Conservation (phyloP, 2,888 invertebrate genomes). For the Lysandra coridon region DNA sequence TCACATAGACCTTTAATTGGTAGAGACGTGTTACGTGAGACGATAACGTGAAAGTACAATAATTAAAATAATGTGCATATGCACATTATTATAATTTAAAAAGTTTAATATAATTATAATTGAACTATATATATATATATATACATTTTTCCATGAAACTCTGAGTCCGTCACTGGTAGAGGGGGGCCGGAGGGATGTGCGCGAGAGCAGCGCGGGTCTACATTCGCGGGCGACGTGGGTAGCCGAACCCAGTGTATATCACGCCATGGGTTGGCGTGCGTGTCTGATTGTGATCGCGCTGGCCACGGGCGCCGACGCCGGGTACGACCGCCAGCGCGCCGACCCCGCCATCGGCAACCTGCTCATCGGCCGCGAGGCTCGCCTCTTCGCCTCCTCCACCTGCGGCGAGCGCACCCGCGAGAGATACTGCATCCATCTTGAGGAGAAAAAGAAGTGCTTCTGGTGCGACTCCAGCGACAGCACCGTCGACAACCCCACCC, state of each 20-base stretch:
- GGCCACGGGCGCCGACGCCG: conserved; percentile 64
- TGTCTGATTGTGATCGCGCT: conserved; percentile 67
- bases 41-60: too few relatives aligned
- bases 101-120: too few relatives aligned
- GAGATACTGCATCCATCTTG: conserved; percentile 97
- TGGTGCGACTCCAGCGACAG: conserved; percentile 93
- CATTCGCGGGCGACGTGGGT: conserved; percentile 30
- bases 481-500: conserved; percentile 82
- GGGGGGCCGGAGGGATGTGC: conserved; percentile 55
- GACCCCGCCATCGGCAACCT: conserved; percentile 99
- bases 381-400: conserved; percentile 95
- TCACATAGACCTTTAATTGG: too few relatives aligned
- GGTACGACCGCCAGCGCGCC: conserved; percentile 66
- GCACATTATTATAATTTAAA: too few relatives aligned
- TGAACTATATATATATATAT: too few relatives aligned
- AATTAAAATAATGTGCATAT: too few relatives aligned
- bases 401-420: conserved; percentile 91
- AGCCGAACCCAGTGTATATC: conserved; percentile 40
- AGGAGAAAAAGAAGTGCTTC: conserved; percentile 95
- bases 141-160: not conserved
- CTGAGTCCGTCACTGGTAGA: conserved; percentile 56
- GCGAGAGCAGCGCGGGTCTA: conserved; percentile 52
- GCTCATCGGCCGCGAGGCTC: conserved; percentile 95
- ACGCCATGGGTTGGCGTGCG: conserved; percentile 72
- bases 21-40: too few relatives aligned